These are phyloP conservation scores for Siniperca scherzeri DNA, from an alignment of 2,797 vertebrate genomes.

Conservation along the genomic window DNA sequence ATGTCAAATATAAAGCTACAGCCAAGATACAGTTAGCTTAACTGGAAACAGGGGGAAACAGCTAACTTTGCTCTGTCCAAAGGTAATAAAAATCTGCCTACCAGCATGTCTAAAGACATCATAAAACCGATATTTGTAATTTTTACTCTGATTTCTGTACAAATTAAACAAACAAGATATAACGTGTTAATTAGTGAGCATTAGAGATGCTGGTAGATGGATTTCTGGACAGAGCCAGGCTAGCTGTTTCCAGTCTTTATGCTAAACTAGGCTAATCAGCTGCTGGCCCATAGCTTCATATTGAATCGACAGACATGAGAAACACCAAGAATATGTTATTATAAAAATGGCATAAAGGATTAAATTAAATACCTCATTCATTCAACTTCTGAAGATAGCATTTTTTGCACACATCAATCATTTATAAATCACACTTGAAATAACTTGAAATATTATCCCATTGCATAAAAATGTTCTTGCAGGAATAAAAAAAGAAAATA, in stretches of 20 bases:
- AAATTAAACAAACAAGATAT: not conserved
- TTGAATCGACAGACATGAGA: not conserved
- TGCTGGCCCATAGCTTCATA: not conserved
- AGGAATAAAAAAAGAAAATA: constrained; percentile 7
- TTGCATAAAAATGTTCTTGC: not conserved
- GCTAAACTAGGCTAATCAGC: not conserved
- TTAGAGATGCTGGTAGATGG: not conserved
- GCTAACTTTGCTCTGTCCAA: not conserved
- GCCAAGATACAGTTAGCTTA: not conserved
- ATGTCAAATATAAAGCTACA: not conserved
- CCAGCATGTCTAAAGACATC: not conserved
- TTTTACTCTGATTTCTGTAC: not conserved
- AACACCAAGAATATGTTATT: not conserved
- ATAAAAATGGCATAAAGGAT: not conserved
- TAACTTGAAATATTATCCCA: not conserved
- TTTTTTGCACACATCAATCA: too few relatives aligned
- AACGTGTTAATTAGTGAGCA: not conserved
- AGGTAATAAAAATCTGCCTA: not conserved
- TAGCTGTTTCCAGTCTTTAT: not conserved
- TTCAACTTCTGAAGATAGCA: not conserved
- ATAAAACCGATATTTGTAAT: not conserved
- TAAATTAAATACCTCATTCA: not conserved
- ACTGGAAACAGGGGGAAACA: not conserved
- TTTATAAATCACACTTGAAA: not conserved
- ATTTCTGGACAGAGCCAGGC: not conserved